These are phyloP conservation scores for Drosophila tripunctata DNA, from an alignment of 2,888 invertebrate genomes.

Conservation along the genomic window DNA sequence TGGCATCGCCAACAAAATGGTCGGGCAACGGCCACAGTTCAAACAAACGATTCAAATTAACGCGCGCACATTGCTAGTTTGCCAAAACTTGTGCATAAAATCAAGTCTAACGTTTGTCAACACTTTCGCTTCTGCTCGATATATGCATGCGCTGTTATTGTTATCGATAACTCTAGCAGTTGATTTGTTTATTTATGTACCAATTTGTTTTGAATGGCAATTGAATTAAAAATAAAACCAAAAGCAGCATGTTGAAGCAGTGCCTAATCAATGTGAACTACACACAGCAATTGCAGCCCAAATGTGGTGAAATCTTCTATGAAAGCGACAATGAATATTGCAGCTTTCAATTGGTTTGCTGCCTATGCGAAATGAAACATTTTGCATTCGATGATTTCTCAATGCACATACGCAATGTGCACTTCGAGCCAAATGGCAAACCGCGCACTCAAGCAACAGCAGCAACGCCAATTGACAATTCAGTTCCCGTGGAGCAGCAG, in stretches of 20 bases:
- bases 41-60: conserved; percentile 20
- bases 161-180: not conserved
- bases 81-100: no score
- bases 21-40: conserved; percentile 34
- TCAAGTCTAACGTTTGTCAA: conserved; percentile 7
- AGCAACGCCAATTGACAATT: not conserved
- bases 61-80: conserved; percentile 16
- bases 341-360: conserved; percentile 60
- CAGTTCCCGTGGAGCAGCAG: not conserved
- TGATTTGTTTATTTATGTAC: conserved; percentile 39
- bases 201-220: conserved; percentile 31
- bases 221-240: conserved; percentile 26
- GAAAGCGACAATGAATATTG: conserved; percentile 49
- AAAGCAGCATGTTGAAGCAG: conserved; percentile 63
- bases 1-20: conserved; percentile 55
- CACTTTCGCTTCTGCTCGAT: conserved; percentile 31
- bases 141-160: not conserved
- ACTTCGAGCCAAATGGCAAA: conserved; percentile 47
- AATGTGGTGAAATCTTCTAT: conserved; percentile 71
- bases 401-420: conserved; percentile 64
- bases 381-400: conserved; percentile 66
- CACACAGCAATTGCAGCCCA: conserved; percentile 51
- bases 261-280: conserved; percentile 61
- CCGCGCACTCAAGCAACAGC: conserved; percentile 30
- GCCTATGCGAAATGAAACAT: conserved; percentile 68